Evolutionary conservation across 2,888 invertebrate genomes (phyloP).

Genomic region (Chloroclysta siterata): DNA sequence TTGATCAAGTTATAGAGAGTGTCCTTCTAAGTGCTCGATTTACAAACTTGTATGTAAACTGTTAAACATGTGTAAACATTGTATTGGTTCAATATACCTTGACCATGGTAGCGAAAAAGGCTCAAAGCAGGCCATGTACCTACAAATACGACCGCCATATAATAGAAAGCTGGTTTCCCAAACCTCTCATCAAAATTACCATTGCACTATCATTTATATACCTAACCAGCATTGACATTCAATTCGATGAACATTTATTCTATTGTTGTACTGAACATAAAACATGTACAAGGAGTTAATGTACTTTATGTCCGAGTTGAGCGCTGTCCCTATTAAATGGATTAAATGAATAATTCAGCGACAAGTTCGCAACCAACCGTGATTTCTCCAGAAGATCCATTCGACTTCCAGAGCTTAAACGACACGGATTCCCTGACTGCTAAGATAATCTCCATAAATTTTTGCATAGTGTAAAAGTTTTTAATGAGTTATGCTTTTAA

Average conservation of each 20-base stretch:
- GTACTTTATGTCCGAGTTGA: conserved; percentile 52
- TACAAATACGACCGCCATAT: not conserved
- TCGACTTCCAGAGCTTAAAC: conserved; percentile 34
- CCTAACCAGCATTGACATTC: conserved; percentile 19
- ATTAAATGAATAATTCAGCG: conserved; percentile 82
- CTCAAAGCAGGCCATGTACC: not conserved
- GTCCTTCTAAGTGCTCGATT: no score
- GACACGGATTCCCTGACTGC: conserved; percentile 29
- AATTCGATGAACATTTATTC: conserved; percentile 28
- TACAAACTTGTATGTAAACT: no score
- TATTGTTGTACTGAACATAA: conserved; percentile 35
- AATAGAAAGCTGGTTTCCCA: not conserved
- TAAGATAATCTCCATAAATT: conserved; percentile 21
- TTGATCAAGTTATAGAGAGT: not conserved
- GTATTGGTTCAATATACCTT: no score
- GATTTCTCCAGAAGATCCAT: conserved; percentile 50
- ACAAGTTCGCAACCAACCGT: conserved; percentile 55
- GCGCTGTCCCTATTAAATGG: conserved; percentile 65
- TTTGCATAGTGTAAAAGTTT: conserved; percentile 21
- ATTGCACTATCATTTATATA: conserved; percentile 10
- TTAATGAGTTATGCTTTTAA: conserved; percentile 18
- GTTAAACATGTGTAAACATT: no score
- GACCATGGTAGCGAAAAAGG: no score
- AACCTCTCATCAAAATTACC: conserved; percentile 11
- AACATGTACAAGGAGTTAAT: conserved; percentile 40